These are phyloP conservation scores for Drymonia ruficornis DNA, from an alignment of 2,888 invertebrate species.

Conservation along the genomic window DNA sequence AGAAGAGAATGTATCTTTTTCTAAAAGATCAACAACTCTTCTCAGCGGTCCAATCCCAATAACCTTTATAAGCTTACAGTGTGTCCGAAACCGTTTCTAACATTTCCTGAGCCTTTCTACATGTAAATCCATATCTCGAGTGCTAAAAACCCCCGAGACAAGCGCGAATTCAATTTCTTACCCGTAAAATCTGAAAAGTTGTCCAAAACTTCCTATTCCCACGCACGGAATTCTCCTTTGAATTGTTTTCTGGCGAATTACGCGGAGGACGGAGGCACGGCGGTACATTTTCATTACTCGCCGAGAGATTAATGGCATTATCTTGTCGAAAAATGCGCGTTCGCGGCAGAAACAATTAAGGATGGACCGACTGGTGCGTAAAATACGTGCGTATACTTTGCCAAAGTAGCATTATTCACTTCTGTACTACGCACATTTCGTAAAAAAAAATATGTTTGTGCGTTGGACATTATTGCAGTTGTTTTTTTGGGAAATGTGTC, in stretches of 20 bases:
- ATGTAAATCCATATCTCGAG: slow-evolving; percentile 4
- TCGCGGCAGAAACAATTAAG: slow-evolving; percentile 69
- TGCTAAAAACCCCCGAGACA: slow-evolving; percentile 20
- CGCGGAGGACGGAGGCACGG: slow-evolving; percentile 43
- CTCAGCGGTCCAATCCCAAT: too few species aligned
- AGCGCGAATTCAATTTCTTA: slow-evolving; percentile 58
- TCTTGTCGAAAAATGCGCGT: slow-evolving; percentile 72
- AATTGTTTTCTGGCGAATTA: slow-evolving; percentile 62
- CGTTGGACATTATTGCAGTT: too few species aligned
- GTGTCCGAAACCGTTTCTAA: too few species aligned
- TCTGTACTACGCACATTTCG: too few species aligned
- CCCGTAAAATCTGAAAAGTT: slow-evolving; percentile 47
- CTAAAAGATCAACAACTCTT: too few species aligned
- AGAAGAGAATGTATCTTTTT: too few species aligned
- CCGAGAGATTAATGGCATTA: slow-evolving; percentile 73
- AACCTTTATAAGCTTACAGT: too few species aligned
- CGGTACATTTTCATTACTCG: slow-evolving; percentile 71
- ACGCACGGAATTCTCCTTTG: slow-evolving; percentile 50
- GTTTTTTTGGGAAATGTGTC: too few species aligned
- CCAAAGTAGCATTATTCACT: too few species aligned
- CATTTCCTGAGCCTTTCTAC: slow-evolving; percentile 29
- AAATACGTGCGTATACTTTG: too few species aligned
- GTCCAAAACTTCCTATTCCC: slow-evolving; percentile 38
- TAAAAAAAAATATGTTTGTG: too few species aligned
- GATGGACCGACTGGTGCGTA: too few species aligned